Evolutionary conservation across 2,113 vertebrate species (phyloP).

Genomic region (Regulus satrapa): DNA sequence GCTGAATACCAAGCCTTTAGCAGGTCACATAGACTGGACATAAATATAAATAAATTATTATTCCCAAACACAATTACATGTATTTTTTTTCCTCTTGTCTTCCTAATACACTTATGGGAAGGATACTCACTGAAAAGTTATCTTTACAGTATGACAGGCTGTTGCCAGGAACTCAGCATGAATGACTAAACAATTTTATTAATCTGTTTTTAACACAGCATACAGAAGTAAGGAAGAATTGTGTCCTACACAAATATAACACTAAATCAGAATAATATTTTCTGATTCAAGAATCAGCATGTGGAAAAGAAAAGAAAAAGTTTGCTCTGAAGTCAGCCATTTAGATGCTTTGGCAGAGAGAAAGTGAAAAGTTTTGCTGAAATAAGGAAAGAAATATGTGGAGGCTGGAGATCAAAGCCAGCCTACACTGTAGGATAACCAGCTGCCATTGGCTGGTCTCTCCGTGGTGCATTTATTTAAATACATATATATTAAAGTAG

Average conservation of each 20-base stretch:
- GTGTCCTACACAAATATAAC: background rate
- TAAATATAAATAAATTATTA: background rate
- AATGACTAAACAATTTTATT: background rate
- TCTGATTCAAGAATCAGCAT: background rate
- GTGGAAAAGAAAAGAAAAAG: background rate
- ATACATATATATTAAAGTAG: background rate
- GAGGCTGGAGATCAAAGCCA: background rate
- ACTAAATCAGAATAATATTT: background rate
- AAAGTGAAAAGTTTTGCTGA: background rate
- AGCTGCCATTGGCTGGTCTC: background rate
- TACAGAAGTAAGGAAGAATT: background rate
- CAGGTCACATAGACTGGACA: background rate
- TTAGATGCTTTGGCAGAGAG: background rate
- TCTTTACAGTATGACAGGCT: background rate
- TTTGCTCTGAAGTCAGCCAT: background rate
- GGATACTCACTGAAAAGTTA: background rate
- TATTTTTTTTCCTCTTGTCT: background rate
- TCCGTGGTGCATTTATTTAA: slow-evolving; percentile 13
- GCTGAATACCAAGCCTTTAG: background rate
- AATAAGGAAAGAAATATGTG: background rate
- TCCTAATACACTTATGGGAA: background rate
- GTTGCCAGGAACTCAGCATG: background rate
- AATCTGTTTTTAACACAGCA: background rate
- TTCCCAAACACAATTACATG: background rate
- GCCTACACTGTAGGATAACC: background rate